Percentiles rank a stretch among this genome's conserved stretches.
Evolutionary conservation across 2,797 vertebrate genomes (phyloP).

Genomic region (Netta rufina): DNA sequence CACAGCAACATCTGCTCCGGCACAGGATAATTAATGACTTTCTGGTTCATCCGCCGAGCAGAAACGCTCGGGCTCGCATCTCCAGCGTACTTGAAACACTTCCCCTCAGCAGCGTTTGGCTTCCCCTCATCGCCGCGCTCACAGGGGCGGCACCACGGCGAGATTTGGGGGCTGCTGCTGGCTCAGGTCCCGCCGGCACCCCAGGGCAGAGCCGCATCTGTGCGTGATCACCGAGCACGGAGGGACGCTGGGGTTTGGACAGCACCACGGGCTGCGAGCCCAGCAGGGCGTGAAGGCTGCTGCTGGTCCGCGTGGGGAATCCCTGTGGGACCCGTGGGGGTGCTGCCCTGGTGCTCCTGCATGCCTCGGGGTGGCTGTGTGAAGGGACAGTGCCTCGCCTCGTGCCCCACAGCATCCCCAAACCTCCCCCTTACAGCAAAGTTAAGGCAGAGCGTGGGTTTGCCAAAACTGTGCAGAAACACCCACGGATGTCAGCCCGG

Average conservation of each 20-base stretch:
- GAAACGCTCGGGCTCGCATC: not conserved
- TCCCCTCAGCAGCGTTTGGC: not conserved
- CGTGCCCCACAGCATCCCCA: not conserved
- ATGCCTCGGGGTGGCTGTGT: not conserved
- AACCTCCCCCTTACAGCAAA: not conserved
- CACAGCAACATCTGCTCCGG: not conserved
- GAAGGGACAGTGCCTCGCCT: not conserved
- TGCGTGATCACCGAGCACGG: too few relatives aligned
- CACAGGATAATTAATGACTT: not conserved
- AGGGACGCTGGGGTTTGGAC: too few relatives aligned
- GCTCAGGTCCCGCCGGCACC: not conserved
- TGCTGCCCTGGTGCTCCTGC: not conserved
- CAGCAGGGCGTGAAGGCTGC: not conserved
- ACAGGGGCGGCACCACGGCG: not conserved
- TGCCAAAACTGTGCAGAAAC: not conserved
- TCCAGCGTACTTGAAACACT: not conserved
- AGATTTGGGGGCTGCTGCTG: not conserved
- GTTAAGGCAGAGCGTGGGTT: not conserved
- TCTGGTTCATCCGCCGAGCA: not conserved
- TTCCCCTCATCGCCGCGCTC: not conserved
- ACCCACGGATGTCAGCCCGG: too few relatives aligned
- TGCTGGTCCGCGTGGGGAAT: not conserved
- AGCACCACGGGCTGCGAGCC: not conserved
- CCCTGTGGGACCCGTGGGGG: too few relatives aligned
- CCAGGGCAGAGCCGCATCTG: not conserved